phyloP scores from a whole-genome alignment of 2,797 vertebrate genomes.

The Schizopygopsis malacanthus region DNA sequence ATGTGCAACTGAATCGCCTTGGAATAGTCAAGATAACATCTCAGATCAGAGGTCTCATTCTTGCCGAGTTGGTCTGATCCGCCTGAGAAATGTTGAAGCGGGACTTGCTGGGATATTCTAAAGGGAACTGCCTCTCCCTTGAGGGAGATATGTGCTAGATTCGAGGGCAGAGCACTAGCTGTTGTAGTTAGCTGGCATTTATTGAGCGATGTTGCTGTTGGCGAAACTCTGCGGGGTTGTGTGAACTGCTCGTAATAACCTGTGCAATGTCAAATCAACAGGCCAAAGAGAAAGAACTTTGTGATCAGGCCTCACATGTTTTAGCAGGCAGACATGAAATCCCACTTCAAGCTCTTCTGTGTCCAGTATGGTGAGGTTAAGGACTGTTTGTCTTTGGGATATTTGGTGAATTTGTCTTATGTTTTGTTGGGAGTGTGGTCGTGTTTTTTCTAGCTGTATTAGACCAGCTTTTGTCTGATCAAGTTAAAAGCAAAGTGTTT shows the following conservation, averaged over 20 bases:
- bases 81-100: constrained; percentile 25
- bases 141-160: neutral
- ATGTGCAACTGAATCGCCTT: neutral
- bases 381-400: neutral
- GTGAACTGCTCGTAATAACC: neutral
- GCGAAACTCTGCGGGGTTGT: constrained; percentile 24
- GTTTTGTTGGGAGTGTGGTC: neutral
- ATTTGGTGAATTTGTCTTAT: neutral
- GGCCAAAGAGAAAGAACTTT: neutral
- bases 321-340: constrained; percentile 33
- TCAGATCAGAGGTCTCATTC: neutral
- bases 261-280: neutral
- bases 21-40: constrained; percentile 24
- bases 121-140: constrained; percentile 38
- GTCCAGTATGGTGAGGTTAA: constrained; percentile 3
- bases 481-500: neutral
- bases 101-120: constrained; percentile 39
- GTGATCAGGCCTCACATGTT: constrained; percentile 10
- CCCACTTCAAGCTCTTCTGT: neutral
- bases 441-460: constrained; percentile 5
- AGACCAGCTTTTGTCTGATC: neutral
- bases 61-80: constrained; percentile 1
- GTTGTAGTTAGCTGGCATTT: constrained; percentile 52
- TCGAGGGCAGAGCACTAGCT: constrained; percentile 23
- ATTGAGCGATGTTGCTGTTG: constrained; percentile 32